Percentiles rank a stretch among this genome's conserved stretches.
Evolutionary conservation across 2,888 invertebrate species (phyloP).

Genomic region (Flexamia atlantica): DNA sequence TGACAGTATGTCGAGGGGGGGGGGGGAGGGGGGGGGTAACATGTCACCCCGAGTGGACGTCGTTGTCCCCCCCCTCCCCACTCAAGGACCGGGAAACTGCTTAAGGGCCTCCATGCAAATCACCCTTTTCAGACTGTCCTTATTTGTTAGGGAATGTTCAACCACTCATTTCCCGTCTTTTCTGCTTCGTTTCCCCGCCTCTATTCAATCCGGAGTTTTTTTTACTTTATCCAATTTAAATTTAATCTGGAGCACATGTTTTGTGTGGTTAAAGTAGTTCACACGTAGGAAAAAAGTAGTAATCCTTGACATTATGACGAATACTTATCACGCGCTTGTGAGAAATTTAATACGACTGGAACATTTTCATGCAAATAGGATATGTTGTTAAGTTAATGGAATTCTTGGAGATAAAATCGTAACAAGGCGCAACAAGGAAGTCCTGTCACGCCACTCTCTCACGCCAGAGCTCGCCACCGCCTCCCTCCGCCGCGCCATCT

Average conservation of each 20-base stretch:
- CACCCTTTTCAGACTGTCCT: slow-evolving; percentile 13
- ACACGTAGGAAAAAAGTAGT: background rate
- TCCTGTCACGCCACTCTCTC: background rate
- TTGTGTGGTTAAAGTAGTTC: background rate
- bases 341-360: background rate
- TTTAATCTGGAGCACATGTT: background rate
- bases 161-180: slow-evolving; percentile 35
- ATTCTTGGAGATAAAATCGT: background rate
- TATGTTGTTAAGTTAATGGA: background rate
- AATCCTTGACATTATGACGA: background rate
- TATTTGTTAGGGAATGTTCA: slow-evolving; percentile 30
- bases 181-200: background rate
- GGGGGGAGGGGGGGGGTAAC: background rate
- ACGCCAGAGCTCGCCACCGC: too few relatives aligned
- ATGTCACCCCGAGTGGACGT: slow-evolving; percentile 21
- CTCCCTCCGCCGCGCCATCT: too few relatives aligned
- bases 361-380: background rate
- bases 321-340: background rate
- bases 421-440: background rate
- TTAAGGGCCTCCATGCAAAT: slow-evolving; percentile 39
- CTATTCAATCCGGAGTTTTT: background rate
- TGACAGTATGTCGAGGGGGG: background rate
- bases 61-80: background rate
- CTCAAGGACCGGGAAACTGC: slow-evolving; percentile 22
- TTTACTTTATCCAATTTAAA: background rate